Base-by-base conservation (phyloP, 2,888 invertebrate genomes). In the Cactoblastis cactorum region DNA sequence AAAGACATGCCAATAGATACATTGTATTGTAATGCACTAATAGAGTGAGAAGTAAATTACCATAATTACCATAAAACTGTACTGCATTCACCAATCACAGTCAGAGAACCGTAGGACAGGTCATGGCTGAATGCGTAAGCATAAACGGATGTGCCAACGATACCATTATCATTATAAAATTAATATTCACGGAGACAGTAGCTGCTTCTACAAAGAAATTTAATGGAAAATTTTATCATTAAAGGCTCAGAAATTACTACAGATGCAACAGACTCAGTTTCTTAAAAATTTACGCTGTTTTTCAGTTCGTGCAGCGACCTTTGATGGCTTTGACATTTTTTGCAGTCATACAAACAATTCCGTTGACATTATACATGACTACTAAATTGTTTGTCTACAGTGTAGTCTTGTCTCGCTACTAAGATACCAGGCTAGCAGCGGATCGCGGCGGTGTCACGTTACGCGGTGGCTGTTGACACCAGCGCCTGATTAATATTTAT, bases 381-480 rank as follows among this genome's bases (percentile, higher is more conserved):
- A 45, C 1, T 45, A 11, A 33, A n/a, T 59, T 64, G 63, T 71
- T 67, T 65, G 65, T 64, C 59, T 71, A 65, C 63, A 70, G 65
- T 71, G 68, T 59, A 69, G 70, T 68, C 58, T 62, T 53, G 80
- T 79, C 76, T 81, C 71, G 74, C 63, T 71, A 65, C 66, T 69
- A 65, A 61, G 69, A 80, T 83, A 87, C 81, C 80, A 86, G 83
- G 83, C 81, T 70, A 74, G 71, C 82, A 86, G 80, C 75, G 80
- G 80, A 81, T 85, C 80, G 84, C 71, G 67, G 79, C 79, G 82
- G 84, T 87, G 81, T 88, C 88, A 82, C 83, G 88, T 88, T 88
- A 88, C 89, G 87, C 86, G 82, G 87, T 88, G 89, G 89, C 89
- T 88, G 89, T 89, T 88, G 89, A 89, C 89, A 88, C 89, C 89